Conservation (phyloP, 2,888 invertebrate genomes). For the Pristionchus arcanus region DNA sequence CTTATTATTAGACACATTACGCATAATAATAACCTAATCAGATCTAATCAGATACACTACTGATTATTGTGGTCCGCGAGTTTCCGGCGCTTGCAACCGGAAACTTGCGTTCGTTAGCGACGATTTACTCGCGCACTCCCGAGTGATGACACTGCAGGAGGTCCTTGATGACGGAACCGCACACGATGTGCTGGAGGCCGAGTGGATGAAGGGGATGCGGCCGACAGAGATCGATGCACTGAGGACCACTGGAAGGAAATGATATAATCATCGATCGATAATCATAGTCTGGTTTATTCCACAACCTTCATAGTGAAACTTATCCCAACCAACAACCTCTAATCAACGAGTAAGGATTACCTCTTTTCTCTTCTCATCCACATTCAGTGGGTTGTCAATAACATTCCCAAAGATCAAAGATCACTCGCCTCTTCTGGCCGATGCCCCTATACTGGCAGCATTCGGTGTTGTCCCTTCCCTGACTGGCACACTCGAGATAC, state of each 20-base stretch:
- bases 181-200: slow-evolving; percentile 75
- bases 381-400: too few relatives aligned
- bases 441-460: slow-evolving; percentile 73
- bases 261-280: background rate
- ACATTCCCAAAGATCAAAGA: background rate
- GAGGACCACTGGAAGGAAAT: slow-evolving; percentile 71
- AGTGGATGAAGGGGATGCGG: slow-evolving; percentile 67
- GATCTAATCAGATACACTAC: slow-evolving; percentile 39
- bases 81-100: background rate
- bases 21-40: background rate
- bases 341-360: too few relatives aligned
- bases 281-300: background rate
- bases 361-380: too few relatives aligned
- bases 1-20: slow-evolving; percentile 24
- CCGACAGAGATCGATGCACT: slow-evolving; percentile 77
- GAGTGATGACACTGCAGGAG: slow-evolving; percentile 77
- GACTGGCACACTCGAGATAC: slow-evolving; percentile 76
- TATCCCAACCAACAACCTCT: too few relatives aligned
- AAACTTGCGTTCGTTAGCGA: slow-evolving; percentile 7
- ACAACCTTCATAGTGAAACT: too few relatives aligned
- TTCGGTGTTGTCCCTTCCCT: slow-evolving; percentile 73
- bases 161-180: slow-evolving; percentile 73
- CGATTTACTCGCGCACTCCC: slow-evolving; percentile 61
- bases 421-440: slow-evolving; percentile 67
- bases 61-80: slow-evolving; percentile 30